Evolutionary conservation across 2,113 vertebrate species (phyloP).

Genomic region (Anser brachyrhynchus): DNA sequence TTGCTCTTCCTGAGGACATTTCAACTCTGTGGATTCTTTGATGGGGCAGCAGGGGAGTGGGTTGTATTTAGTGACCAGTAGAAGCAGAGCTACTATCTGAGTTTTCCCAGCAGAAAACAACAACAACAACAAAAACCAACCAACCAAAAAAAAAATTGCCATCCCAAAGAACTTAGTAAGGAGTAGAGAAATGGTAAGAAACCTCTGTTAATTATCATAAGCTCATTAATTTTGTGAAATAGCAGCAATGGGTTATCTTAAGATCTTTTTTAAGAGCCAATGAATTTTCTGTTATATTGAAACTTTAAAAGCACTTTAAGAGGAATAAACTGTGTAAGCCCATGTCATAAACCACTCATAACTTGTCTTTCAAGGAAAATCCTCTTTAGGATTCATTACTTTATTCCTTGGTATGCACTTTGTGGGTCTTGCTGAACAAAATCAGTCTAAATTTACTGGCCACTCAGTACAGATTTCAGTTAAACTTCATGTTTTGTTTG

Average conservation of each 20-base stretch:
- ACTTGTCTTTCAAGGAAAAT: not conserved
- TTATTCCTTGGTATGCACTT: not conserved
- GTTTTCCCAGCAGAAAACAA: not conserved
- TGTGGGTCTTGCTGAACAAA: not conserved
- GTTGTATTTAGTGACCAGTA: not conserved
- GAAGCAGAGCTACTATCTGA: not conserved
- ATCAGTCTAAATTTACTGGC: too few relatives aligned
- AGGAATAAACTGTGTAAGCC: not conserved
- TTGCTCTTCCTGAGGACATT: not conserved
- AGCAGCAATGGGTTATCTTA: not conserved
- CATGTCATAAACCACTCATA: not conserved
- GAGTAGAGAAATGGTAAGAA: not conserved
- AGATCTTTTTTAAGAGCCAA: not conserved
- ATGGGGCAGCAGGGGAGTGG: not conserved
- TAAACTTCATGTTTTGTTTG: not conserved
- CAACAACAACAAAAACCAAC: too few relatives aligned
- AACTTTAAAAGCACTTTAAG: not conserved
- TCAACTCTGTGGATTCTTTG: not conserved
- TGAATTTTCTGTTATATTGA: not conserved
- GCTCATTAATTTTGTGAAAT: not conserved
- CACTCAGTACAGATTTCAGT: too few relatives aligned
- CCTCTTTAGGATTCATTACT: not conserved
- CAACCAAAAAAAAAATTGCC: not conserved
- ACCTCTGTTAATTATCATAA: not conserved
- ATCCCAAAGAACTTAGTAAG: not conserved